phyloP scores from a whole-genome alignment of 2,797 vertebrate genomes.

The Allobates femoralis region DNA sequence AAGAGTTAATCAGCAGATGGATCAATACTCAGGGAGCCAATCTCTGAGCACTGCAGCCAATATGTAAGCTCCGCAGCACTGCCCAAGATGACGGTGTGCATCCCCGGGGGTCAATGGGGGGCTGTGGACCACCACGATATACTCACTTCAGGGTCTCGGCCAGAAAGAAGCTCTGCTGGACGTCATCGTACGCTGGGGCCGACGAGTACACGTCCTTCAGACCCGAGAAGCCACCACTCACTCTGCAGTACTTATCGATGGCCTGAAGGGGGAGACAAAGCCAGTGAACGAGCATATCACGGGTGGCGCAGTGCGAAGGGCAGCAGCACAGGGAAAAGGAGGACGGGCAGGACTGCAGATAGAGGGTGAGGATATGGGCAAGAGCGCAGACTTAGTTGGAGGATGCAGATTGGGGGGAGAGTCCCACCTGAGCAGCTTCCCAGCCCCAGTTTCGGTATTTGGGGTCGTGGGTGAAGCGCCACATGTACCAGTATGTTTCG shows the following conservation, averaged over 20 bases:
- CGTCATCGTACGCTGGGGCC: conserved; percentile 92
- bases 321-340: rapidly evolving
- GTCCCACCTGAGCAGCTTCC: conserved; percentile 94
- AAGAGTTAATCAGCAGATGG: too few species aligned
- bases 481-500: conserved; percentile 99
- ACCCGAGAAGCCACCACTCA: conserved; percentile 96
- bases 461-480: conserved; percentile 97
- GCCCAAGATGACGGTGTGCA: too few species aligned
- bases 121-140: background rate
- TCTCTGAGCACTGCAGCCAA: too few species aligned
- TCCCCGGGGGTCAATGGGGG: too few species aligned
- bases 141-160: conserved; percentile 98
- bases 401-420: background rate
- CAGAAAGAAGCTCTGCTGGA: conserved; percentile 99
- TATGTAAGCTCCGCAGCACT: too few species aligned
- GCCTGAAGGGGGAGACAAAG: conserved; percentile 77
- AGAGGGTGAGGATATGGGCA: too few species aligned
- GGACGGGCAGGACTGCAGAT: background rate
- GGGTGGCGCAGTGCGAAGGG: background rate
- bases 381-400: too few species aligned
- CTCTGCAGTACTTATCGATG: conserved; percentile 95
- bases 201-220: conserved; percentile 98
- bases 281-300: background rate
- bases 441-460: conserved; percentile 98
- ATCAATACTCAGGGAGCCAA: too few species aligned